Evolutionary conservation across 2,113 vertebrate species (phyloP), one percentile per base, ranked within the genome.

Genomic region (Solea solea): DNA sequence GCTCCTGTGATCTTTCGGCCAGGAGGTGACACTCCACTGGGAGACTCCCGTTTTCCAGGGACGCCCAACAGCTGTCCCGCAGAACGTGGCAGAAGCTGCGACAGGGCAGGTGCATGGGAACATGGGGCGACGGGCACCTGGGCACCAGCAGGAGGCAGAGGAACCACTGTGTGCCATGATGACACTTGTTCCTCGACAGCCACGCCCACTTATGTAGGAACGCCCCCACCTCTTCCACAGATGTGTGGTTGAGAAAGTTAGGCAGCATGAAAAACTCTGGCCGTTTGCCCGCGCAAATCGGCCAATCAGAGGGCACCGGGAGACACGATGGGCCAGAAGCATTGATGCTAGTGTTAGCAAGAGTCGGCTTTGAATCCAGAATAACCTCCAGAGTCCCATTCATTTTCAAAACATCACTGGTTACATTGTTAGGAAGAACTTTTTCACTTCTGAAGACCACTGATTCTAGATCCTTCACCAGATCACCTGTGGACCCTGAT

Each of bases 111-210:
- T 46, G 66, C 10, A 12, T n/a, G n/a, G 61, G 65, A 3, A 16
- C 8, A 0, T 67, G 0, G 58, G 92, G 80, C 0, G 84, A 64
- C 0, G 78, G 81, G 56, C 95, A 96, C 56, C 82, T 74, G 0
- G 97, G 95, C 1, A 88, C 92, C 92, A 97, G 90, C 74, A 97
- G 94, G 83, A 96, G 95, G 91, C 97, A 98, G 82, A 97, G 90
- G 88, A 98, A 97, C 93, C 93, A 93, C 83, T 95, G 91, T 69
- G 95, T 48, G 72, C 91, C 91, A 74, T 62, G 94, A 93, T 97
- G 96, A 88, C 97, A 97, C 74, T 65, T 88, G 0, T 91, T 93
- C 69, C 16, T 85, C 44, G 94, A 87, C 50, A 97, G 93, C 90
- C 86, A 87, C 70, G 80, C 94, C 97, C 96, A 97, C 52, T 93